Base-by-base conservation (phyloP, 1,140 invertebrate species). In the Drosophila cardini region DNA sequence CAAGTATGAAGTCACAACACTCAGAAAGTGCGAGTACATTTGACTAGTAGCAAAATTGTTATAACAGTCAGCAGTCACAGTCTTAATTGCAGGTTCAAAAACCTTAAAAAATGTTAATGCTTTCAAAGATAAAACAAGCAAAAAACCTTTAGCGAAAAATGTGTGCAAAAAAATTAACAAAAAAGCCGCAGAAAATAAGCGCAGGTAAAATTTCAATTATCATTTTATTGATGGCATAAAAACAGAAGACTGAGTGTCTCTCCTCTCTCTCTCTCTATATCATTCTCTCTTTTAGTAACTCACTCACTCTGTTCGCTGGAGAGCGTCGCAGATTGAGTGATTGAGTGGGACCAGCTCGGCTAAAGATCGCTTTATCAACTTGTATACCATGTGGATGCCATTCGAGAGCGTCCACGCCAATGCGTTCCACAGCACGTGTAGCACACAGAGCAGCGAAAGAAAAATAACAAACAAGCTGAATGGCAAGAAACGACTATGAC, bases 351-450 rank as follows among this genome's bases (percentile, higher is more conserved):
- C 34, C 48, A 64, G 16, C 46, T 30, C 1, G 18, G 7, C 32
- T 32, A 43, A 11, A 9, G 67, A 38, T 57, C 43, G 15, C 40
- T 62, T 46, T 67, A 43, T 55, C 30, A 62, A 65, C 36, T 16
- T 13, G 8, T 56, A 15, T 13, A 13, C 21, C 43, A 40, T 69
- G 76, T 79, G 80, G 80, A 79, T 15, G 11, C 32, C 43, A 81
- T 76, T 50, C 26, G 18, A 13, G 26, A 6, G 21, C 46, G 21
- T 48, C 13, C 16, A 48, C 38, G 36, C 4, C 32, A 64, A 75
- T 67, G 15, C 45, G 61, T 65, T 82, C 80, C 80, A 79, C 83
- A 86, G 72, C 83, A 87, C 83, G 83, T 87, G 83, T 62, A 83
- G 53, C 58, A 45, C 18, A n/a, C 4, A 11, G 60, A 83, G 48